A percentile compares a stretch with the other conserved stretches of the same genome.
Evolutionary conservation across 1,140 invertebrate genomes (phyloP).

Genomic region (Macrobrachium rosenbergii): DNA sequence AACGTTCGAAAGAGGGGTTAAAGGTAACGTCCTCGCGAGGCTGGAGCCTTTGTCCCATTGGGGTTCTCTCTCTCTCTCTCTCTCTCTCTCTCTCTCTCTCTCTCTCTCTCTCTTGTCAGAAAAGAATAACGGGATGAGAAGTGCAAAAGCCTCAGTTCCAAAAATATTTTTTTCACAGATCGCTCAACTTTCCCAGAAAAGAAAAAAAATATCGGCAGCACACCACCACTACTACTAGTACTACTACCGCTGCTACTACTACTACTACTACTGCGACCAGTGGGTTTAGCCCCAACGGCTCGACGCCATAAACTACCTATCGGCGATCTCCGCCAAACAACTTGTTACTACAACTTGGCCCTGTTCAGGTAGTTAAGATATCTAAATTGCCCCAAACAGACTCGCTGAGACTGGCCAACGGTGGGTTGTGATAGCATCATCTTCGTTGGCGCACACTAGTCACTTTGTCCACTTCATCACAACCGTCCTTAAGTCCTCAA

Average conservation of each 20-base stretch:
- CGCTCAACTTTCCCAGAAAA: background rate
- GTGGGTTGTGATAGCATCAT: slow-evolving; percentile 45
- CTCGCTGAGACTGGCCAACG: slow-evolving; percentile 56
- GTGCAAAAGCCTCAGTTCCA: slow-evolving; percentile 41
- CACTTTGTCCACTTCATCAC: slow-evolving; percentile 61
- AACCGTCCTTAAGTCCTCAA: background rate
- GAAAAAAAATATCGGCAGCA: no score
- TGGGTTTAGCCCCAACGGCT: background rate
- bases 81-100: no score
- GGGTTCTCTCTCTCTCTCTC: slow-evolving; percentile 3
- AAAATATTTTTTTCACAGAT: slow-evolving; percentile 25
- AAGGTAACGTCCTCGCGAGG: slow-evolving; percentile 26
- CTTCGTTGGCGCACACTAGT: slow-evolving; percentile 37
- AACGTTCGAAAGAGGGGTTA: slow-evolving; percentile 31
- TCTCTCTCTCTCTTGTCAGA: background rate
- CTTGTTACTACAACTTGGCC: slow-evolving; percentile 62
- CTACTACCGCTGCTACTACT: no score
- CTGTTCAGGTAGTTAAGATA: slow-evolving; percentile 64
- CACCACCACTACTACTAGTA: no score
- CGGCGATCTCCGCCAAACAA: slow-evolving; percentile 59
- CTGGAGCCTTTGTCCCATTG: slow-evolving; percentile 50
- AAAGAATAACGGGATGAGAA: slow-evolving; percentile 54
- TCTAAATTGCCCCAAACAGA: slow-evolving; percentile 64
- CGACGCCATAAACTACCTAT: slow-evolving; percentile 59
- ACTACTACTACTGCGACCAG: no score